phyloP scores from a whole-genome alignment of 2,888 invertebrate genomes.

The Leucophenga maculata region DNA sequence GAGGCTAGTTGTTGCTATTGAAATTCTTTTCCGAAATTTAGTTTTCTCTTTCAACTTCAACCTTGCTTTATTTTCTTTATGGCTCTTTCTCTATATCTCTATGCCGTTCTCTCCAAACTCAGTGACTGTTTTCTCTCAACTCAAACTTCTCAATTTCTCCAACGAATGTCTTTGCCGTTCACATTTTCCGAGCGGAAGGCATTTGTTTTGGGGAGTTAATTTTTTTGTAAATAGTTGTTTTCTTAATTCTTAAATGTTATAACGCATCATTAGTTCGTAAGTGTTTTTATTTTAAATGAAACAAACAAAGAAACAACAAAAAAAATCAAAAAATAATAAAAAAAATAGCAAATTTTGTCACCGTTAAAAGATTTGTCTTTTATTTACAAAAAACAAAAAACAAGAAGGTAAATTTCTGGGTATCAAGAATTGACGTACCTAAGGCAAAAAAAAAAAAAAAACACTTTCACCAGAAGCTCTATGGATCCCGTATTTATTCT shows the following conservation, averaged over 20 bases:
- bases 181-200: slow-evolving; percentile 4
- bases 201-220: slow-evolving; percentile 2
- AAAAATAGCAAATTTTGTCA: slow-evolving; percentile 73
- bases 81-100: slow-evolving; percentile 34
- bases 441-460: no score
- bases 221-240: slow-evolving; percentile 67
- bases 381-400: no score
- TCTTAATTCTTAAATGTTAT: slow-evolving; percentile 59
- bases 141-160: slow-evolving; percentile 21
- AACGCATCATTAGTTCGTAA: slow-evolving; percentile 68
- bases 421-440: no score
- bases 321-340: slow-evolving; percentile 71
- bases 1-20: slow-evolving; percentile 17
- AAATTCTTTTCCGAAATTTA: background rate
- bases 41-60: slow-evolving; percentile 24
- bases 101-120: slow-evolving; percentile 30
- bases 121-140: slow-evolving; percentile 39
- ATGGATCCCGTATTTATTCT: no score
- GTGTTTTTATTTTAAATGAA: slow-evolving; percentile 70
- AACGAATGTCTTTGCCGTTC: slow-evolving; percentile 7
- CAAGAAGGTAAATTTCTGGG: no score
- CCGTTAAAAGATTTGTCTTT: slow-evolving; percentile 62
- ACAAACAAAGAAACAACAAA: slow-evolving; percentile 71
- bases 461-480: no score
- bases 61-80: slow-evolving; percentile 35